Evolutionary conservation across 2,113 vertebrate species (phyloP), one percentile per base, ranked within the genome.

Genomic region (Pogona vitticeps): DNA sequence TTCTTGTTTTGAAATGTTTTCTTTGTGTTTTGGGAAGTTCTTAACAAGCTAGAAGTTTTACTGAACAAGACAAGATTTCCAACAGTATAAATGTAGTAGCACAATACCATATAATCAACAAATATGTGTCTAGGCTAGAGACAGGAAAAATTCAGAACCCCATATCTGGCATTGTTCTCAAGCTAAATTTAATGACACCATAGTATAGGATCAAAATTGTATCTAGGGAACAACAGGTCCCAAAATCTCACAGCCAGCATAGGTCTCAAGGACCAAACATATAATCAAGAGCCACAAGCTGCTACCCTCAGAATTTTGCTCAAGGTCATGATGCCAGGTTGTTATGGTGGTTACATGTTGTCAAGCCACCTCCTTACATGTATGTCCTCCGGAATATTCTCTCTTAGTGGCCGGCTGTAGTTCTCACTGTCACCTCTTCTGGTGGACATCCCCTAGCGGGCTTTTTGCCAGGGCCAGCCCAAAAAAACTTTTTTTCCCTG

Each of bases 1-100:
- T 71, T 42, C 36, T 68, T 86, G 42, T 72, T 86, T 80, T 86
- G 78, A 81, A 75, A 52, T 86, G 40, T 36, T 31, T 36, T 14
- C 26, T 81, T 52, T 40, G 40, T 86, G 56, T 38, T 63, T 46
- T 52, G 80, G 52, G 3, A 78, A 56, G n/a, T 81, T 81, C 71
- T 63, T 81, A 75, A 73, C 72, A 86, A 86, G 59, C 58, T 52
- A 86, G 38, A 79, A 86, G 31, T 20, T 65, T 56, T 73, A 28
- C 40, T 36, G 23, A 23, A 73, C 28, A 67, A 71, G 20, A 46
- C 52, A 79, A 63, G n/a, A 38, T 72, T 80, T 80, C 61, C 40
- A 46, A 21, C 63, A 33, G 26, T 72, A 36, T 80, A 31, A 73
- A 59, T 73, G n/a, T 65, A 80, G 65, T 63, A 31, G 7, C 56